These are phyloP conservation scores for Alentia gelatinosa DNA, from an alignment of 2,888 invertebrate genomes.

Conservation along the genomic window DNA sequence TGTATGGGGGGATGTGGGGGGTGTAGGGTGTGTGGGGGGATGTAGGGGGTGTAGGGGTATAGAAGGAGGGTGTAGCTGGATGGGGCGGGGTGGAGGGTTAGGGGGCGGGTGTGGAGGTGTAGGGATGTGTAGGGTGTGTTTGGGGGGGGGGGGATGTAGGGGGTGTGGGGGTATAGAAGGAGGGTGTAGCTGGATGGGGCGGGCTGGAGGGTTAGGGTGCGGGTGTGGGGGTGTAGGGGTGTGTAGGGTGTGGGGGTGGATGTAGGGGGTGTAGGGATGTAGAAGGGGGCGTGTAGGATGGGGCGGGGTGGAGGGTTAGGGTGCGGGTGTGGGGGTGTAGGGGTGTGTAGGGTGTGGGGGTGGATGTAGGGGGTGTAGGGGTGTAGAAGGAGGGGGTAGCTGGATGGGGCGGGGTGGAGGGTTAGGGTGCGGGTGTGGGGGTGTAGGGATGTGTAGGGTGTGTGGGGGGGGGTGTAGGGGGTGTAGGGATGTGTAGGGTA, in stretches of 20 bases:
- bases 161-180: no score
- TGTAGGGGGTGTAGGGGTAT: neutral
- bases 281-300: neutral
- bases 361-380: no score
- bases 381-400: no score
- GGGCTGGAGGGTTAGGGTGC: neutral
- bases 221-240: neutral
- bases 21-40: neutral
- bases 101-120: neutral
- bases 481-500: neutral
- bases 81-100: neutral
- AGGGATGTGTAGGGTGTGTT: neutral
- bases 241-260: no score
- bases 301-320: neutral
- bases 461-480: no score
- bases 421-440: neutral
- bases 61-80: no score
- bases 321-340: neutral
- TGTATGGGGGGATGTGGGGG: no score
- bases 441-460: neutral
- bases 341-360: neutral
- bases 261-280: no score
- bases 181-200: no score
- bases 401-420: neutral
- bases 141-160: no score